Conservation (phyloP, 2,113 vertebrate species). For the Neolamprologus sp. region DNA sequence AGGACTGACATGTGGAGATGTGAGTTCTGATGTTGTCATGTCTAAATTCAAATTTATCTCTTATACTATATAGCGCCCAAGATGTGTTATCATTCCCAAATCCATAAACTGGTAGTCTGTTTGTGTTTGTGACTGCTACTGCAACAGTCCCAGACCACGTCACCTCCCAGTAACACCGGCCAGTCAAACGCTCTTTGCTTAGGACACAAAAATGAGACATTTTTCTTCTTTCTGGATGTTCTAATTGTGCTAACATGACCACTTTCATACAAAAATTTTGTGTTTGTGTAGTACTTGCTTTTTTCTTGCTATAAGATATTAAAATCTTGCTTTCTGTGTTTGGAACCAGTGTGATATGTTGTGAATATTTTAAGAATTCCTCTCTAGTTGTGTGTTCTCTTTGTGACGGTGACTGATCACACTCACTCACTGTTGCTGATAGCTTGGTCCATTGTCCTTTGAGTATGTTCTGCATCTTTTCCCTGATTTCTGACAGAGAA, state of each 20-base stretch:
- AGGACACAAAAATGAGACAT: background rate
- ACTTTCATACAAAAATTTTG: too few species aligned
- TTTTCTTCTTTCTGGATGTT: fast-evolving
- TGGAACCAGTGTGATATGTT: background rate
- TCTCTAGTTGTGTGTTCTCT: background rate
- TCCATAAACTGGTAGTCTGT: background rate
- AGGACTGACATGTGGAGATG: background rate
- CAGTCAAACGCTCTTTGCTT: background rate
- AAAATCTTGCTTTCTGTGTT: background rate
- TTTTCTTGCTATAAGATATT: background rate
- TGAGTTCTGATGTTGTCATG: background rate
- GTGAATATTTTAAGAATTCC: background rate
- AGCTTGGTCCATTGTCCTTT: background rate
- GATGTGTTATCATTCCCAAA: background rate
- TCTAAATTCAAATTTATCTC: background rate
- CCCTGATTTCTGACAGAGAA: background rate
- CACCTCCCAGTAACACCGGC: background rate
- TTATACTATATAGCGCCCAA: background rate
- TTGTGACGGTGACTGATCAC: background rate
- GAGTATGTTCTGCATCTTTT: background rate
- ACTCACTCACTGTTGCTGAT: background rate
- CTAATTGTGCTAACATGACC: background rate
- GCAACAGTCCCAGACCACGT: background rate
- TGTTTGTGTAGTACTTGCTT: background rate
- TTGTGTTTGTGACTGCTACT: background rate